Percentiles rank a stretch among this genome's conserved stretches.
Evolutionary conservation across 1,140 invertebrate species (phyloP).

Genomic region (Nephotettix cincticeps): DNA sequence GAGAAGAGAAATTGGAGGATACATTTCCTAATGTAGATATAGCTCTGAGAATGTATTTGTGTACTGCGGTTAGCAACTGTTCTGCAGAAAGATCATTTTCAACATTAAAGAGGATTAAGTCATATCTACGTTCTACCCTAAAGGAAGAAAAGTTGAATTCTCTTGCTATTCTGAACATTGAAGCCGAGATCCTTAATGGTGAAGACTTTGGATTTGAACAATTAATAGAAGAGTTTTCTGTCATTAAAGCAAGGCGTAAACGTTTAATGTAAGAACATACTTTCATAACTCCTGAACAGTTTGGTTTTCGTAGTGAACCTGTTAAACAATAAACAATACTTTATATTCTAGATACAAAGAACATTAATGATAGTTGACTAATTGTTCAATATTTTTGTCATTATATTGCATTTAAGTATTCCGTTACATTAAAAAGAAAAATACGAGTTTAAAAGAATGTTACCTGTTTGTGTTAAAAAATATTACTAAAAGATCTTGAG

Average conservation of each 20-base stretch:
- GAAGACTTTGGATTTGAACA: constrained; percentile 2
- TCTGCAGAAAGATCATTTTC: constrained; percentile 22
- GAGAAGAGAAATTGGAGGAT: not conserved
- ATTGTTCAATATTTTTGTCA: no score
- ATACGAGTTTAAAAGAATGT: no score
- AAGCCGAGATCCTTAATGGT: not conserved
- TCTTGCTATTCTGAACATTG: not conserved
- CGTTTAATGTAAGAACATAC: not conserved
- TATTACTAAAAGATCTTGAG: no score
- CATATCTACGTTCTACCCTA: not conserved
- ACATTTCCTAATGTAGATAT: constrained; percentile 15
- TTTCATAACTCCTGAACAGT: not conserved
- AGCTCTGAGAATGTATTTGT: constrained; percentile 11
- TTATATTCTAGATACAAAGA: no score
- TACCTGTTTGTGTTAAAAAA: no score
- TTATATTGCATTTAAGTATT: no score
- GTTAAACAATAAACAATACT: no score
- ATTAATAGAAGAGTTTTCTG: constrained; percentile 2
- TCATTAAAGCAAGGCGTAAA: not conserved
- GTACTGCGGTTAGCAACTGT: constrained; percentile 11
- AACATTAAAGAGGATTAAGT: not conserved
- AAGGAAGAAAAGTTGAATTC: constrained; percentile 7
- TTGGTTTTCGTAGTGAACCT: no score
- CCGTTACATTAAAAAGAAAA: no score
- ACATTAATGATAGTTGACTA: no score